Percentiles rank a stretch among this genome's conserved stretches.
These are phyloP conservation scores for Zaprionus bogoriensis DNA, from an alignment of 2,888 invertebrate genomes.

Conservation along the genomic window DNA sequence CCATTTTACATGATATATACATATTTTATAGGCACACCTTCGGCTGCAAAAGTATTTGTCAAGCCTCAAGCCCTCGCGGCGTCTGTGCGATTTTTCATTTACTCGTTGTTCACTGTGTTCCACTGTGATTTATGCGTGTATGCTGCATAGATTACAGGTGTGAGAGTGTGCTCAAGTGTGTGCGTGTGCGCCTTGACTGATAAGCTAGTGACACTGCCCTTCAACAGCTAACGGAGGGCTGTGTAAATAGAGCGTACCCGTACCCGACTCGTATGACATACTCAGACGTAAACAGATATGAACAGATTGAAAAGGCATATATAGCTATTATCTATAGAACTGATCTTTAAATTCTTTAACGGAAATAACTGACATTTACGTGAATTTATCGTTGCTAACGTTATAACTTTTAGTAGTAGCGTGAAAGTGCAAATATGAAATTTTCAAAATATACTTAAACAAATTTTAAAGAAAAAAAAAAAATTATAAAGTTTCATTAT, in stretches of 20 bases:
- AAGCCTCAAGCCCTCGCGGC: constrained; percentile 6
- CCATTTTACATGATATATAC: constrained; percentile 18
- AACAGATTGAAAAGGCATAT: not conserved
- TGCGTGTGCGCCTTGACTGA: not conserved
- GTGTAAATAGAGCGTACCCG: not conserved
- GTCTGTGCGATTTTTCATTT: constrained; percentile 46
- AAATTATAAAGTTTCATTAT: no score
- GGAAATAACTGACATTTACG: no score
- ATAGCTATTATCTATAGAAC: not conserved
- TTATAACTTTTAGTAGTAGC: no score
- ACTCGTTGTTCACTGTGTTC: constrained; percentile 6
- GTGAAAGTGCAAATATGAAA: no score
- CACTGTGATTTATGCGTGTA: constrained; percentile 39
- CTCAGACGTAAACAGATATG: not conserved
- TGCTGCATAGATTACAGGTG: constrained; percentile 10
- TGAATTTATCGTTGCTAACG: no score
- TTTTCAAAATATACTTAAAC: no score
- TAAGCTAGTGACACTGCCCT: not conserved
- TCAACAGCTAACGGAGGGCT: not conserved
- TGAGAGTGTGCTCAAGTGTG: no score
- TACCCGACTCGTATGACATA: not conserved
- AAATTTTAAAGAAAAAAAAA: no score
- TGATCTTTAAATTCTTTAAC: no score
- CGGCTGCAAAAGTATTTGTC: not conserved
- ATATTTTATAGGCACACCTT: constrained; percentile 40